A percentile compares a stretch with the other conserved stretches of the same genome.
Evolutionary conservation across 1,140 invertebrate genomes (phyloP).

Genomic region (Tetraneura akinire): DNA sequence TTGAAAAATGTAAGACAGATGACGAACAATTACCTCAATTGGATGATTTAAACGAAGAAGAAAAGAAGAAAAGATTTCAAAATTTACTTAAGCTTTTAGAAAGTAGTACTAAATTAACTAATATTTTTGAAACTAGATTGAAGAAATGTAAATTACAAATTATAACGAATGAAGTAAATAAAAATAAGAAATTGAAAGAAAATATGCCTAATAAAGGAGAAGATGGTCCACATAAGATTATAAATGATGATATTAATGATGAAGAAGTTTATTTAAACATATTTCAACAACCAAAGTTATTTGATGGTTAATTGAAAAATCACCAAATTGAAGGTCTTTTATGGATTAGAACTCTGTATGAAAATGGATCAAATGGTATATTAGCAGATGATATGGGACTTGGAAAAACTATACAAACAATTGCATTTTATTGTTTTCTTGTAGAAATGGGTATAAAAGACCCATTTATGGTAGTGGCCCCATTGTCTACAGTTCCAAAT

Average conservation of each 20-base stretch:
- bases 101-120: conserved; percentile 36
- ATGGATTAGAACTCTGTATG: conserved; percentile 61
- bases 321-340: conserved; percentile 40
- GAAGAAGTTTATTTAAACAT: conserved; percentile 38
- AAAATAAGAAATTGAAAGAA: conserved; percentile 4
- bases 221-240: background rate
- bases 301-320: conserved; percentile 20
- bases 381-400: conserved; percentile 82
- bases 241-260: background rate
- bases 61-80: background rate
- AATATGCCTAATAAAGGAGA: background rate
- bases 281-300: conserved; percentile 47
- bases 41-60: background rate
- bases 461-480: conserved; percentile 68
- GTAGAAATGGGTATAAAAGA: conserved; percentile 62
- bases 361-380: conserved; percentile 75
- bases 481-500: conserved; percentile 72
- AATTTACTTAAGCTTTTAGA: conserved; percentile 24
- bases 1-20: too few relatives aligned
- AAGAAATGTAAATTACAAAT: conserved; percentile 41
- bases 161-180: conserved; percentile 1
- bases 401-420: conserved; percentile 74
- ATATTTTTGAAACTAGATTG: conserved; percentile 35
- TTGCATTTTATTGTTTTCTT: conserved; percentile 66
- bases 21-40: too few relatives aligned